Evolutionary conservation across 2,113 vertebrate genomes (phyloP).

Genomic region (Ophthalmolycus amberensis): DNA sequence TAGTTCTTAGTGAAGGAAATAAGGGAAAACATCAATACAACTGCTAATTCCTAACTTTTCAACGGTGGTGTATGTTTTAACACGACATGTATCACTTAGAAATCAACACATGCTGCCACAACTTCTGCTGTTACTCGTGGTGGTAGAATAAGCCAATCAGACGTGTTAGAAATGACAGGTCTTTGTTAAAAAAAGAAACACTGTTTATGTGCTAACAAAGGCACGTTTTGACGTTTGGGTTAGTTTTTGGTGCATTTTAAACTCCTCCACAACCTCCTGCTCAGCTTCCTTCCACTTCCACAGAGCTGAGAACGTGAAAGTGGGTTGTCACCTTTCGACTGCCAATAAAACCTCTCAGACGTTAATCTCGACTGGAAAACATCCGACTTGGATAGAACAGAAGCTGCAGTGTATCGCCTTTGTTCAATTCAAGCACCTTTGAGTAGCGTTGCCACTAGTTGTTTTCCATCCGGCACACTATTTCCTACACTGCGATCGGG

Average conservation of each 20-base stretch:
- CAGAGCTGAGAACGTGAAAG: slow-evolving; percentile 21
- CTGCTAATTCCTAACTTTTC: neutral
- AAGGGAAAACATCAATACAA: neutral
- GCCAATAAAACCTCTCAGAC: slow-evolving; percentile 41
- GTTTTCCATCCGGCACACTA: neutral
- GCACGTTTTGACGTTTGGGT: slow-evolving; percentile 12
- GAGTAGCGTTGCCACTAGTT: neutral
- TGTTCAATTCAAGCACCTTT: slow-evolving; percentile 4
- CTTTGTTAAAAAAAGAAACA: neutral
- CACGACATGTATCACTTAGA: neutral
- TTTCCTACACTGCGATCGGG: neutral
- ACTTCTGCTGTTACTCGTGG: neutral
- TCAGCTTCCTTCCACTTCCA: slow-evolving; percentile 12
- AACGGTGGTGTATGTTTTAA: neutral
- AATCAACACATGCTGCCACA: slow-evolving; percentile 38
- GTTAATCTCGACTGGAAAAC: slow-evolving; percentile 8
- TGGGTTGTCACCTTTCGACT: slow-evolving; percentile 41
- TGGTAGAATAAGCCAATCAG: slow-evolving; percentile 4
- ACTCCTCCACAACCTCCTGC: slow-evolving; percentile 11
- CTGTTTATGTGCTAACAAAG: slow-evolving; percentile 15
- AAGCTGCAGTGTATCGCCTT: slow-evolving; percentile 13
- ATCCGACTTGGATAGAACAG: neutral
- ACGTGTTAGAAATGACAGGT: slow-evolving; percentile 30
- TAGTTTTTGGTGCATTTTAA: neutral
- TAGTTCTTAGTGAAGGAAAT: neutral